These are phyloP conservation scores for Drosophila cyrtoloma DNA, from an alignment of 2,888 invertebrate genomes.

Conservation along the genomic window DNA sequence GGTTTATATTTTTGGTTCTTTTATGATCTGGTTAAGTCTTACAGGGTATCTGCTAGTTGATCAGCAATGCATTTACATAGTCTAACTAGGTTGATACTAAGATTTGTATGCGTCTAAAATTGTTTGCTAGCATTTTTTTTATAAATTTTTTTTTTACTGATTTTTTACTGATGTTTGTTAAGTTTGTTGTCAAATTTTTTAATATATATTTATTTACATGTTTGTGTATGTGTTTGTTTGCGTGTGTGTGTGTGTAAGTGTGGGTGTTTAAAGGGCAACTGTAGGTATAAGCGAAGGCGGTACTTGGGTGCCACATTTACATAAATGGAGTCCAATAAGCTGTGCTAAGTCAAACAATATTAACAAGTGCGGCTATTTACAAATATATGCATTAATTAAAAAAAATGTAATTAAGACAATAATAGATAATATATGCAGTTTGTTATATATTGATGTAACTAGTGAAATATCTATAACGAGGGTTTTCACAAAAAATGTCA, in stretches of 20 bases:
- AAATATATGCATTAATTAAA: conserved; percentile 13
- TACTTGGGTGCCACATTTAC: conserved; percentile 35
- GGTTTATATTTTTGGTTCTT: background rate
- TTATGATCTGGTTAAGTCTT: background rate
- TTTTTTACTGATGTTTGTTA: conserved; percentile 64
- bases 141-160: conserved; percentile 50
- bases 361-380: conserved; percentile 40
- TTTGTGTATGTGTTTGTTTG: conserved; percentile 38
- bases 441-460: conserved; percentile 24
- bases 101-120: conserved; percentile 53
- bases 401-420: conserved; percentile 4
- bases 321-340: conserved; percentile 41
- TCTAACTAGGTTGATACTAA: conserved; percentile 54
- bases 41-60: conserved; percentile 14
- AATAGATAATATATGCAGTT: conserved; percentile 6
- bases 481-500: conserved; percentile 29
- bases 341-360: conserved; percentile 45
- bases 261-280: conserved; percentile 37
- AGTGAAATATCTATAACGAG: conserved; percentile 36
- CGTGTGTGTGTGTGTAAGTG: conserved; percentile 30
- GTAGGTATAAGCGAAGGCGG: conserved; percentile 42
- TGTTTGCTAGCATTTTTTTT: conserved; percentile 45
- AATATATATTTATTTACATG: conserved; percentile 54
- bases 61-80: conserved; percentile 45
- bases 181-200: conserved; percentile 30